Conservation (phyloP, 2,113 vertebrate genomes). For the Emydura subglobosa region DNA sequence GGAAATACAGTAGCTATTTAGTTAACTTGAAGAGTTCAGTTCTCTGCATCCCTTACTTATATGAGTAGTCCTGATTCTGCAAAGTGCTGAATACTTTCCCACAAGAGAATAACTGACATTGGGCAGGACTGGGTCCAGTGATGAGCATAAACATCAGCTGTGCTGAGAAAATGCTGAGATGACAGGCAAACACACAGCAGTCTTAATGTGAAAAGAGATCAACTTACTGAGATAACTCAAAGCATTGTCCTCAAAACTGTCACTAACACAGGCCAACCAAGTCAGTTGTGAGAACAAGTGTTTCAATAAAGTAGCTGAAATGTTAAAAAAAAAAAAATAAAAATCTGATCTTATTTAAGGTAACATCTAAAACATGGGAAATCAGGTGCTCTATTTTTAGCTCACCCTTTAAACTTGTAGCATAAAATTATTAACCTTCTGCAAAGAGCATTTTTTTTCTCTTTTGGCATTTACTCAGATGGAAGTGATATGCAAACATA, state of each 20-base stretch:
- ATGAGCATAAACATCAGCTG: neutral
- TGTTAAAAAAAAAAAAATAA: conserved; percentile 17
- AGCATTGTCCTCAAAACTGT: neutral
- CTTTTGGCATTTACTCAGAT: conserved; percentile 54
- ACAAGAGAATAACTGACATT: neutral
- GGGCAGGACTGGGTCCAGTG: neutral
- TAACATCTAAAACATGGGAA: conserved; percentile 16
- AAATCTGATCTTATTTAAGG: conserved; percentile 21
- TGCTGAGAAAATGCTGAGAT: neutral
- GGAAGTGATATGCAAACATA: conserved; percentile 29
- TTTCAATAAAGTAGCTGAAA: conserved; percentile 12
- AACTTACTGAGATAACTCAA: fast-evolving
- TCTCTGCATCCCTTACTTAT: neutral
- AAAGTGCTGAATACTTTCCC: neutral
- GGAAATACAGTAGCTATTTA: neutral
- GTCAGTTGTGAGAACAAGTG: neutral
- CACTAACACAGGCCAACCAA: neutral
- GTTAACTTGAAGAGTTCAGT: neutral
- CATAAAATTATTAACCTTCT: conserved; percentile 43
- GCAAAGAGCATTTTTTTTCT: conserved; percentile 37
- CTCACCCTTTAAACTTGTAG: conserved; percentile 22
- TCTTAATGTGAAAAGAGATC: neutral
- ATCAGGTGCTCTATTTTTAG: conserved; percentile 28
- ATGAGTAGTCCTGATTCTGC: neutral
- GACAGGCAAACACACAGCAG: neutral